A percentile compares a stretch with the other conserved stretches of the same genome.
These are phyloP conservation scores for Suillia variegata DNA, from an alignment of 2,888 invertebrate genomes.

Conservation along the genomic window DNA sequence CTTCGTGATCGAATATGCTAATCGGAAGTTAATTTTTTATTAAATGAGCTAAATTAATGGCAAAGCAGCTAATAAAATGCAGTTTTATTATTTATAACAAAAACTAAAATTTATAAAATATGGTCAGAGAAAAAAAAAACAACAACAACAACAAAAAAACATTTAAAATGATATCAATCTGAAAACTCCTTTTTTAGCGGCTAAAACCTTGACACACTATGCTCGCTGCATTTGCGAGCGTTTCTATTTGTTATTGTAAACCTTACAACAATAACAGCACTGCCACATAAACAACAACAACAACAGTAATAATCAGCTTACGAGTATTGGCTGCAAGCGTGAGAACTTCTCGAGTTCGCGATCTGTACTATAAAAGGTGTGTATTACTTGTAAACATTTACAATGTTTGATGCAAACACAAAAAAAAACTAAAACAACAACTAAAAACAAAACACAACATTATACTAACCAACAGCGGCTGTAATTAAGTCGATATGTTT, in stretches of 20 bases:
- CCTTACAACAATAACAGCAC: neutral
- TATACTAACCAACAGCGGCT: too few relatives aligned
- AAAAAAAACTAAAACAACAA: neutral
- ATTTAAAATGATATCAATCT: constrained; percentile 22
- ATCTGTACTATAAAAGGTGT: constrained; percentile 18
- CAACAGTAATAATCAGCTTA: neutral
- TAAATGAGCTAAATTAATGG: neutral
- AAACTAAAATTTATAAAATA: neutral
- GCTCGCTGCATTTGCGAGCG: neutral
- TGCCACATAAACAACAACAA: neutral
- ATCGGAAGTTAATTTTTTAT: constrained; percentile 11
- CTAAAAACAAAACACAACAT: too few relatives aligned
- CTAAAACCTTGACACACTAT: constrained; percentile 24
- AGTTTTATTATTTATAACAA: neutral
- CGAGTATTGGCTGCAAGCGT: constrained; percentile 15
- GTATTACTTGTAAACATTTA: constrained; percentile 9
- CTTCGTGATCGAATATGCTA: constrained; percentile 16
- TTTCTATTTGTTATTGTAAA: too few relatives aligned
- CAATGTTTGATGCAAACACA: neutral
- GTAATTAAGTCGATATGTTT: too few relatives aligned
- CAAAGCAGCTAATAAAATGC: constrained; percentile 16
- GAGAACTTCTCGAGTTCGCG: constrained; percentile 13
- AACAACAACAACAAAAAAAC: too few relatives aligned
- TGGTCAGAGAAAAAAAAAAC: constrained; percentile 13
- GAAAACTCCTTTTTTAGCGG: constrained; percentile 26